phyloP scores from a whole-genome alignment of 1,140 invertebrate genomes.

The Anoplolepis gracilipes region DNA sequence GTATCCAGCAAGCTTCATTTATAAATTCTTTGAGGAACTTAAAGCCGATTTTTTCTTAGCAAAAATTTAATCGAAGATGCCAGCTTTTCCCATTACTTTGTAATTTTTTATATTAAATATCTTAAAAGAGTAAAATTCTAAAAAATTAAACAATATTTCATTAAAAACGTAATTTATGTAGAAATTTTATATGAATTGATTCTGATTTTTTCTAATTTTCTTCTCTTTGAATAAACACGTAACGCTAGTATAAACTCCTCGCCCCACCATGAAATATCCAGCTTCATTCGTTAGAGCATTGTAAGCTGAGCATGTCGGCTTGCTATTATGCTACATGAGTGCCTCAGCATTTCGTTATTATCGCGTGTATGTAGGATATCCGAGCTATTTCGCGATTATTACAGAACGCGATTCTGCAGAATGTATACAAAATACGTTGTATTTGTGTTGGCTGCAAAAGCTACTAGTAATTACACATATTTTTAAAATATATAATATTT shows the following conservation, averaged over 20 bases:
- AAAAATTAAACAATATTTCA: not conserved
- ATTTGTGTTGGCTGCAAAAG: not conserved
- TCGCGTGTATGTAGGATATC: not conserved
- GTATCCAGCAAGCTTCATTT: not conserved
- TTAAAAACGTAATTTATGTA: not conserved
- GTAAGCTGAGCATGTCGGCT: constrained; percentile 14
- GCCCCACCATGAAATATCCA: not conserved
- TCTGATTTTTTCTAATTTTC: not conserved
- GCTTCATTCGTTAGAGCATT: constrained; percentile 36
- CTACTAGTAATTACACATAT: constrained; percentile 2
- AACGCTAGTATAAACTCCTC: not conserved
- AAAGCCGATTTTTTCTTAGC: not conserved
- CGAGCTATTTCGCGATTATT: constrained; percentile 36
- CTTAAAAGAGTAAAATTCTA: not conserved
- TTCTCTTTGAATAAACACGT: constrained; percentile 9
- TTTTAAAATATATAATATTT: not conserved
- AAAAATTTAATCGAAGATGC: not conserved
- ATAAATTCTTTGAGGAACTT: not conserved
- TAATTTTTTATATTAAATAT: not conserved
- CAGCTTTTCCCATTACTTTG: not conserved
- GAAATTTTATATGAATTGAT: not conserved
- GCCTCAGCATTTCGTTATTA: constrained; percentile 42
- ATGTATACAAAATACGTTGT: not conserved
- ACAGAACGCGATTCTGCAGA: not conserved
- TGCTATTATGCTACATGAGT: constrained; percentile 39